Evolutionary conservation across 2,113 vertebrate genomes (phyloP).

Genomic region (Tringa solitaria): DNA sequence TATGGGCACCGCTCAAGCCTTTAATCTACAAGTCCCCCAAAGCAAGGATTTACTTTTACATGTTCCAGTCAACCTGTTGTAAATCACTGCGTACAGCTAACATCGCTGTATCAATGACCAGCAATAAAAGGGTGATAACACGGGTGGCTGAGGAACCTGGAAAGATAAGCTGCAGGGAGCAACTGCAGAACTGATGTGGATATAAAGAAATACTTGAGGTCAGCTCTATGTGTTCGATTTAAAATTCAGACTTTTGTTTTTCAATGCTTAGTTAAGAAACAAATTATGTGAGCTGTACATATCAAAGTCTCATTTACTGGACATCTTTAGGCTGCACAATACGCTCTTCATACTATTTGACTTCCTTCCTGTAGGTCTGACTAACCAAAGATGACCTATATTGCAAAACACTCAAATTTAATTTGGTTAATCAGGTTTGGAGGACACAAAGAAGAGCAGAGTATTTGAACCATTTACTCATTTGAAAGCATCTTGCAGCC

Average conservation of each 20-base stretch:
- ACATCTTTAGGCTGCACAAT: background rate
- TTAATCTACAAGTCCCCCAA: background rate
- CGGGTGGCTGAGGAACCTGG: background rate
- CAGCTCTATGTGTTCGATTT: background rate
- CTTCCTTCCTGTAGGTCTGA: background rate
- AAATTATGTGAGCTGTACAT: background rate
- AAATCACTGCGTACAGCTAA: background rate
- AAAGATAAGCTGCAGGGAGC: background rate
- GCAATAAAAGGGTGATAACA: background rate
- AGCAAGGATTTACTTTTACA: slow-evolving; percentile 5
- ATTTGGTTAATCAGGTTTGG: background rate
- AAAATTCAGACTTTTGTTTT: background rate
- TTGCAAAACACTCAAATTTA: background rate
- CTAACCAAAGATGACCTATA: background rate
- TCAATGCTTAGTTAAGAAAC: background rate
- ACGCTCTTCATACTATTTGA: background rate
- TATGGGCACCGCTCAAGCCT: background rate
- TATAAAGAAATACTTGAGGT: background rate
- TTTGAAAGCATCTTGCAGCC: background rate
- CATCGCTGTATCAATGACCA: background rate
- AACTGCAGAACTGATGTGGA: background rate
- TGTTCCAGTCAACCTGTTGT: background rate
- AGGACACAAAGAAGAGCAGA: background rate
- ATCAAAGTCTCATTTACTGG: background rate
- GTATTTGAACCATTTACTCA: background rate